Base-by-base conservation (phyloP, 2,797 vertebrate genomes). In the Adelosebastes latens region DNA sequence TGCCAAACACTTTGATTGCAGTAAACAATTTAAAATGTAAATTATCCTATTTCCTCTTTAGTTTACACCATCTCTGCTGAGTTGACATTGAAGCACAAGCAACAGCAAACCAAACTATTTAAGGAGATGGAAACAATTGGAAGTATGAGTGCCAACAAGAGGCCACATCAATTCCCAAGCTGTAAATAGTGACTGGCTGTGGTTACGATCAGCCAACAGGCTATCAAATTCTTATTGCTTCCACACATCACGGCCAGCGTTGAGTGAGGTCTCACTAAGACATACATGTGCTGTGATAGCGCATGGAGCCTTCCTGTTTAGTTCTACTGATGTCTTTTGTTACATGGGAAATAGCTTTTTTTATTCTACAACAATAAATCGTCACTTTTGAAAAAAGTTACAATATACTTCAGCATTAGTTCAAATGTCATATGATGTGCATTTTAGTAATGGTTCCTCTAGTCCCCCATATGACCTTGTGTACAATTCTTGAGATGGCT, bases 171-270 rank as follows among this genome's bases (percentile, higher is more conserved):
- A 24, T 68, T 80, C 29, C 16, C 20, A 12, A 13, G 61, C 68
- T 82, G 61, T 72, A 88, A 93, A 90, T 85, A 90, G 62, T 53
- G 5, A 32, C 27, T 67, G 32, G 55, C 36, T 65, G 79, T 59
- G 60, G 56, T 72, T 32, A 24, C 49, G 80, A 78, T 75, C 14
- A 62, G 29, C 71, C 52, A 74, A 76, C 62, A 75, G 67, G 52
- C 20, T 77, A 81, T 67, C 73, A 77, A 42, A 58, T 55, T 70
- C 49, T 72, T 25, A 52, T 75, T 62, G 62, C 58, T 32, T 32
- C 27, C n/a, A 78, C 55, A 80, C 59, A 69, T 72, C 71, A 29
- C 1, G 2, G 55, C 13, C 72, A 39, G 49, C 14, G 69, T 52
- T 70, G 32, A 72, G 42, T 79, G 79, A 84, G 42, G 56, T 68